Evolutionary conservation across 1,140 invertebrate species (phyloP).

Genomic region (Macrobrachium nipponense): DNA sequence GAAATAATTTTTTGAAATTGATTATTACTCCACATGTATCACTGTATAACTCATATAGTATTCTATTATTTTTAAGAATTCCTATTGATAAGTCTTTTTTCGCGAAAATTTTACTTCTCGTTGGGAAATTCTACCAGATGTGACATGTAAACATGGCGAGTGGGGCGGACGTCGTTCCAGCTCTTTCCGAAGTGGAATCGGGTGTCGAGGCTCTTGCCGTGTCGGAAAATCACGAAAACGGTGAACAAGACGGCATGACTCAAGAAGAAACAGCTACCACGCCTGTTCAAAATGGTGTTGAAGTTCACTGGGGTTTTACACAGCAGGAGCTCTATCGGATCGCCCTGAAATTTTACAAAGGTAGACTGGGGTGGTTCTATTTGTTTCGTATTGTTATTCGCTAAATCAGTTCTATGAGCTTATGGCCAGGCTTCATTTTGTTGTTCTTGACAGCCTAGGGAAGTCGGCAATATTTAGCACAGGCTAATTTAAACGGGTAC

Average conservation of each 20-base stretch:
- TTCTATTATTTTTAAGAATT: no score
- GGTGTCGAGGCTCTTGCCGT: not conserved
- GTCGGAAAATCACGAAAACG: not conserved
- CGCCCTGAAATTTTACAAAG: slow-evolving; percentile 52
- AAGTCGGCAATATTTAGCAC: no score
- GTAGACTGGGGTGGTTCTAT: not conserved
- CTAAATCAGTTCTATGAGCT: no score
- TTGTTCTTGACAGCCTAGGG: no score
- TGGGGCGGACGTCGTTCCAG: slow-evolving; percentile 31
- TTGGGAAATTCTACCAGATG: slow-evolving; percentile 45
- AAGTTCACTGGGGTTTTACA: slow-evolving; percentile 51
- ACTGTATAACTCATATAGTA: no score
- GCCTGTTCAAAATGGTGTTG: slow-evolving; percentile 34
- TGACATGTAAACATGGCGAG: slow-evolving; percentile 58
- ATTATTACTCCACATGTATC: no score
- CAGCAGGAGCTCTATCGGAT: slow-evolving; percentile 45
- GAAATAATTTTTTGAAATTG: no score
- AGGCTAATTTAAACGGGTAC: no score
- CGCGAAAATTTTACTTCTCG: not conserved
- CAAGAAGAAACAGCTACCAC: not conserved
- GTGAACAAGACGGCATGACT: not conserved
- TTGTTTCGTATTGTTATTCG: no score
- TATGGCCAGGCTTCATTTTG: no score
- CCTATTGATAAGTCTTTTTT: no score
- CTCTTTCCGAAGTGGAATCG: slow-evolving; percentile 18